Conservation (phyloP, 2,888 invertebrate genomes). For the Microchrysa polita region DNA sequence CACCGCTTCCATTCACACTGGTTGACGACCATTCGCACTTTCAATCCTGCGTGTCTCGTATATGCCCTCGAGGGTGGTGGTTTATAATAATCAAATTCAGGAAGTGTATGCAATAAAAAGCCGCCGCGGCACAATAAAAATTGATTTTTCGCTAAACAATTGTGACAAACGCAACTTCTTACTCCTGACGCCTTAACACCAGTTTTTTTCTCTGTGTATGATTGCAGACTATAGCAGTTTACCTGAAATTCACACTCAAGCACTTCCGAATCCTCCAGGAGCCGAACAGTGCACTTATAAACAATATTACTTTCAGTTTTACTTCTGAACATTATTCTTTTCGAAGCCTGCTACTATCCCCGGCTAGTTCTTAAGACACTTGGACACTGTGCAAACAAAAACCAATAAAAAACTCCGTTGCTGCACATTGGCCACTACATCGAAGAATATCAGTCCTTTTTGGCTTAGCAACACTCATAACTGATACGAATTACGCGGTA, state of each 20-base stretch:
- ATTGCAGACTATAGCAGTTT: conserved; percentile 51
- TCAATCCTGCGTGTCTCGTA: conserved; percentile 1
- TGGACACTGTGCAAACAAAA: neutral
- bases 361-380: conserved; percentile 21
- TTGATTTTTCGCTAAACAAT: conserved; percentile 35
- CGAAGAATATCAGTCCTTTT: conserved; percentile 28
- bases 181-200: neutral
- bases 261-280: conserved; percentile 88
- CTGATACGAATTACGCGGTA: neutral
- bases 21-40: neutral
- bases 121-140: conserved; percentile 39
- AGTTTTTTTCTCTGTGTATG: neutral
- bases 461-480: conserved; percentile 16
- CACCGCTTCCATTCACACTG: neutral
- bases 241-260: conserved; percentile 94
- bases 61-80: conserved; percentile 17
- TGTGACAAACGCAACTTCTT: neutral
- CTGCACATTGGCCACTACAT: neutral
- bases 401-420: conserved; percentile 4
- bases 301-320: conserved; percentile 81
- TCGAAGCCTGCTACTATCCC: neutral
- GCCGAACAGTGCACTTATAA: conserved; percentile 87
- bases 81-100: conserved; percentile 39
- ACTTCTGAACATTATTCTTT: conserved; percentile 68
- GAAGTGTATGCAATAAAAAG: conserved; percentile 40